These are phyloP conservation scores for Ladona fulva DNA, from an alignment of 1,140 invertebrate species.

Conservation along the genomic window DNA sequence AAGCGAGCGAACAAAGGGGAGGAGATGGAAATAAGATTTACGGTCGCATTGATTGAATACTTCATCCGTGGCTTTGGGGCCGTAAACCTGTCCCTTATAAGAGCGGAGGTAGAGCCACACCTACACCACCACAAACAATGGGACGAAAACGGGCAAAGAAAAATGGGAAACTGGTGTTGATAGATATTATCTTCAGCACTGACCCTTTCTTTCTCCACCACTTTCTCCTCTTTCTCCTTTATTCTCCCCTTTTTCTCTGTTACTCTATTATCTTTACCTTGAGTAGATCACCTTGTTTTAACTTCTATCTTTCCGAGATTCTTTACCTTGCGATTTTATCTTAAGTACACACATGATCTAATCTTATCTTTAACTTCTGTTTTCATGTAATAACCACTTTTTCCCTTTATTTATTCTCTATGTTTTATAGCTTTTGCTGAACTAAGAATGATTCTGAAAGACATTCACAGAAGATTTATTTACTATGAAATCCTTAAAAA, in stretches of 20 bases:
- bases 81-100: not conserved
- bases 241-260: not conserved
- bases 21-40: not conserved
- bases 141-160: not conserved
- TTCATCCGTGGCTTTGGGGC: not conserved
- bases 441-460: no score
- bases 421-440: no score
- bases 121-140: not conserved
- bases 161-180: constrained; percentile 7
- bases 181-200: not conserved
- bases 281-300: no score
- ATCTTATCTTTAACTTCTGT: no score
- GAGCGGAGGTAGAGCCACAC: not conserved
- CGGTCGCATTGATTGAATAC: not conserved
- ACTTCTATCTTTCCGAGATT: no score
- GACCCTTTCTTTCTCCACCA: not conserved
- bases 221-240: not conserved
- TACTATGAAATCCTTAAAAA: no score
- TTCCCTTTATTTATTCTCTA: no score
- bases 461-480: no score
- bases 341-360: no score
- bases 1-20: not conserved
- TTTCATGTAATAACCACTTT: no score
- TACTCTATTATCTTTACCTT: not conserved
- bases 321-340: no score